phyloP scores from a whole-genome alignment of 2,888 invertebrate genomes.

The Drosophila aldrichi region DNA sequence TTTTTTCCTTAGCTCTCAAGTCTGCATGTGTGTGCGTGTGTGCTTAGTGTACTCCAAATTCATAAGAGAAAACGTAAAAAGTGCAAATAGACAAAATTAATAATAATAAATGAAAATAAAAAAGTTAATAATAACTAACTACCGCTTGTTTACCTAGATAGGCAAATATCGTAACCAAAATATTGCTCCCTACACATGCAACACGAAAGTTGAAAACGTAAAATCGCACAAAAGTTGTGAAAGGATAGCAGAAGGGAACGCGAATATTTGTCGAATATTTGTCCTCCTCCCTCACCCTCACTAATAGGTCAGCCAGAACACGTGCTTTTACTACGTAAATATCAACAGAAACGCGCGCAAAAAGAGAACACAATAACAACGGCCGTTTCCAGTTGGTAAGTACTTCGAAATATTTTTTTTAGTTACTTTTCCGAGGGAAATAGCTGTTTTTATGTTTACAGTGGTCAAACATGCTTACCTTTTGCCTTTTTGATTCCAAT shows the following conservation, averaged over 20 bases:
- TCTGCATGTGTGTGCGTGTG: conserved; percentile 41
- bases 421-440: conserved; percentile 33
- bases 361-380: conserved; percentile 38
- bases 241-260: conserved; percentile 19
- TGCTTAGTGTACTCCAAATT: conserved; percentile 54
- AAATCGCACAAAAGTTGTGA: conserved; percentile 20
- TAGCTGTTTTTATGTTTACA: conserved; percentile 35
- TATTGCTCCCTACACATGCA: conserved; percentile 8
- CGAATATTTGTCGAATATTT: conserved; percentile 9
- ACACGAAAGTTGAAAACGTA: conserved; percentile 40
- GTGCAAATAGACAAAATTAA: conserved; percentile 34
- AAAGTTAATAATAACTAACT: background rate
- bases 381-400: conserved; percentile 62
- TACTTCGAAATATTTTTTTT: conserved; percentile 39
- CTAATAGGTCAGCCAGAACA: conserved; percentile 51
- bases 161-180: conserved; percentile 40
- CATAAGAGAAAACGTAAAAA: conserved; percentile 58
- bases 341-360: conserved; percentile 38
- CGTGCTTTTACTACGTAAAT: conserved; percentile 57
- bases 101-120: conserved; percentile 27
- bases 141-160: conserved; percentile 11
- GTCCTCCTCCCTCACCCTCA: background rate
- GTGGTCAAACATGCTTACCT: conserved; percentile 26
- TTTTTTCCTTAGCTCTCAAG: conserved; percentile 74
- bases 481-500: background rate